phyloP scores from a whole-genome alignment of 2,113 vertebrate species.

The Varanus komodoensis region DNA sequence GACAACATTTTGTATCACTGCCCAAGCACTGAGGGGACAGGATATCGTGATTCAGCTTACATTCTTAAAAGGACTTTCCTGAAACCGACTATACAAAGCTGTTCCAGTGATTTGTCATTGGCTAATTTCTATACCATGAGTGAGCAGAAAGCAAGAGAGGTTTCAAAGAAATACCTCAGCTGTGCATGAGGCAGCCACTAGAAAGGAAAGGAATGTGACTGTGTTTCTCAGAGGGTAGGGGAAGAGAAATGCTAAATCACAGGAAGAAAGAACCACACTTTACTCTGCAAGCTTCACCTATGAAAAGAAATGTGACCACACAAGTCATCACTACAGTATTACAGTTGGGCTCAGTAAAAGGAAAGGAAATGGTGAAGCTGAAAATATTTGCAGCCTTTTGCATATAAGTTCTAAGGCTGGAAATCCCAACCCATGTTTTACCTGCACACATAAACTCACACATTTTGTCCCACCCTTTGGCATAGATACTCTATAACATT shows the following conservation, averaged over 20 bases:
- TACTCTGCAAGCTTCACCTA: not conserved
- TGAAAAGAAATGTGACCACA: constrained; percentile 44
- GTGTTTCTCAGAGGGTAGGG: not conserved
- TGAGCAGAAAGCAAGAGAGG: not conserved
- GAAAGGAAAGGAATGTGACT: not conserved
- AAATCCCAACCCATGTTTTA: not conserved
- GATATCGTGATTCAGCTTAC: not conserved
- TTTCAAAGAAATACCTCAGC: constrained; percentile 25
- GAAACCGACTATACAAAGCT: not conserved
- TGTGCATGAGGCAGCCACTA: not conserved
- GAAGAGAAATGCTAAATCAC: not conserved
- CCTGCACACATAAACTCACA: not conserved
- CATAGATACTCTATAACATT: not conserved
- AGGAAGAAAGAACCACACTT: constrained; percentile 21
- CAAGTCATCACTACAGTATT: not conserved
- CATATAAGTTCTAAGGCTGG: not conserved
- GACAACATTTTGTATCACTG: not conserved
- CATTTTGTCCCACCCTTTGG: not conserved
- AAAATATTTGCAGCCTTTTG: not conserved
- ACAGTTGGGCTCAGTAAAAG: not conserved
- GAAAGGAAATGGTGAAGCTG: not conserved
- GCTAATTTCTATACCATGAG: constrained; percentile 4
- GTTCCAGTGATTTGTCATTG: not conserved
- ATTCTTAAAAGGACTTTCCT: not conserved
- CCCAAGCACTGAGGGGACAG: not conserved